Conservation (phyloP, 2,113 vertebrate species). For the Bufo gargarizans region DNA sequence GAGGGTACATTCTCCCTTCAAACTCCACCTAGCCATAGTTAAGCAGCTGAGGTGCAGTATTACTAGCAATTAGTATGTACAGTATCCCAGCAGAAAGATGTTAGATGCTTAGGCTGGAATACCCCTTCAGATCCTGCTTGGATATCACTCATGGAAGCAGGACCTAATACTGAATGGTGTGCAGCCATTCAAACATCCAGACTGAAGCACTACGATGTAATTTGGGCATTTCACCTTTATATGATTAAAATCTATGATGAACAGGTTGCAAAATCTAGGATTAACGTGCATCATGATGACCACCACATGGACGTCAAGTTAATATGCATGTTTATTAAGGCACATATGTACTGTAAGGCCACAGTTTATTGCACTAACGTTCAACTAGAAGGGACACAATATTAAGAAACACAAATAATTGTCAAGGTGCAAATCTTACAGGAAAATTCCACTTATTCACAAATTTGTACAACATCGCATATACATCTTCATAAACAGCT, state of each 20-base stretch:
- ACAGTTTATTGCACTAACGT: not conserved
- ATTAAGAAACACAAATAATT: not conserved
- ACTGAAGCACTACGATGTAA: not conserved
- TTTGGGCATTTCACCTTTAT: not conserved
- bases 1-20: no score
- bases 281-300: not conserved
- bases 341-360: conserved; percentile 13
- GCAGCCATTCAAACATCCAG: not conserved
- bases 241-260: not conserved
- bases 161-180: not conserved
- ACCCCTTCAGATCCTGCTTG: not conserved
- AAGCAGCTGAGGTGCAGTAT: no score
- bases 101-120: not conserved
- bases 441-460: not conserved
- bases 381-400: no score
- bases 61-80: no score
- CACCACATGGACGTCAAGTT: no score
- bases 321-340: conserved; percentile 6
- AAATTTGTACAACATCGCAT: not conserved
- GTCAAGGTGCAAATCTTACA: not conserved
- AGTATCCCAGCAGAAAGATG: no score
- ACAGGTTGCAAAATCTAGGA: not conserved
- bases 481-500: not conserved
- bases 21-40: no score
- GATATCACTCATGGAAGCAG: not conserved